phyloP scores from a whole-genome alignment of 2,888 invertebrate species.

The Nycteola revayana region DNA sequence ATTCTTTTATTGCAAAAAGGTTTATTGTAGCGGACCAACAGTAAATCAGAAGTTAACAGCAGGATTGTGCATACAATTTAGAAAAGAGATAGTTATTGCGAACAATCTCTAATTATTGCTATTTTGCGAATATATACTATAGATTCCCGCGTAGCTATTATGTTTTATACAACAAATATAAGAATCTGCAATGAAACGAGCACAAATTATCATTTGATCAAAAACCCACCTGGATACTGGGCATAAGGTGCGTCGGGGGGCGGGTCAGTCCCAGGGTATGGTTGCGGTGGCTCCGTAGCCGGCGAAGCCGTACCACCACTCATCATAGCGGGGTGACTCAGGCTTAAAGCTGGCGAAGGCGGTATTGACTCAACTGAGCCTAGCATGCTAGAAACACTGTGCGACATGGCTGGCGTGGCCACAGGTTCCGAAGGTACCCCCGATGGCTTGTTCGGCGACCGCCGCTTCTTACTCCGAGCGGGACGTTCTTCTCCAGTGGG shows the following conservation, averaged over 20 bases:
- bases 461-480: conserved; percentile 67
- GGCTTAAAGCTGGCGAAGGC: conserved; percentile 30
- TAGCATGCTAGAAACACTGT: conserved; percentile 70
- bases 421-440: conserved; percentile 32
- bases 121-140: too few relatives aligned
- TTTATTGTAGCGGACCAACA: too few relatives aligned
- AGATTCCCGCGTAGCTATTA: too few relatives aligned
- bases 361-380: conserved; percentile 46
- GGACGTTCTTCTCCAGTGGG: conserved; percentile 64
- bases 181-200: too few relatives aligned
- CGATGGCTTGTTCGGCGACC: conserved; percentile 58
- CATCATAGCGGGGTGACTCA: conserved; percentile 50
- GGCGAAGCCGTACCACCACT: conserved; percentile 42
- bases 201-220: too few relatives aligned
- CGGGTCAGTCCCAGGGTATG: conserved; percentile 27
- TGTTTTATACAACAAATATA: too few relatives aligned
- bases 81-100: too few relatives aligned
- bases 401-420: conserved; percentile 53
- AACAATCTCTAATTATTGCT: too few relatives aligned
- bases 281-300: conserved; percentile 34
- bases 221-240: conserved; percentile 65
- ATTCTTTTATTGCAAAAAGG: too few relatives aligned
- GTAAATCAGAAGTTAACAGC: too few relatives aligned
- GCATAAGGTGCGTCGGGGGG: conserved; percentile 61
- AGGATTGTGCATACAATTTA: too few relatives aligned